These are phyloP conservation scores for Xiphydria camelus DNA, from an alignment of 2,888 invertebrate genomes.

Conservation along the genomic window DNA sequence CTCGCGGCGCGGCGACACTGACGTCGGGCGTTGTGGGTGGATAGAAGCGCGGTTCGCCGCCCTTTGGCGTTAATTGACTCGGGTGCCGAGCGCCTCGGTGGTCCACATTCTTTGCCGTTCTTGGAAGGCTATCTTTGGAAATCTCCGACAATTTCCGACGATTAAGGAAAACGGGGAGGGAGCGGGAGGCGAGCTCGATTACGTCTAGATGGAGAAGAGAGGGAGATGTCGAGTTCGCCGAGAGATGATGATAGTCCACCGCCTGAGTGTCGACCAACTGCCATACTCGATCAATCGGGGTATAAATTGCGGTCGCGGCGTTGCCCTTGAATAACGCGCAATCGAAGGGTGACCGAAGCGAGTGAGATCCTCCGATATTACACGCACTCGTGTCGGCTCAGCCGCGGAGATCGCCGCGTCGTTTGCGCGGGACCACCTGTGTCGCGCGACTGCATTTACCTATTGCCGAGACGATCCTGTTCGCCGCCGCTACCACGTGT, in stretches of 20 bases:
- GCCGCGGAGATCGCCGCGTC: no score
- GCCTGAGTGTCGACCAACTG: not conserved
- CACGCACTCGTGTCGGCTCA: no score
- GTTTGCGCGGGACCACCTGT: constrained; percentile 41
- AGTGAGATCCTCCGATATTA: no score
- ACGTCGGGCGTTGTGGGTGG: constrained; percentile 19
- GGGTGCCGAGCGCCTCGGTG: constrained; percentile 35
- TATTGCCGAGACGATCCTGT: no score
- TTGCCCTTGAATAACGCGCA: no score
- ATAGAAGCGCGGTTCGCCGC: constrained; percentile 35
- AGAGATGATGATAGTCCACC: not conserved
- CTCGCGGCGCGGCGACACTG: not conserved
- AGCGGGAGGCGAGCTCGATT: constrained; percentile 29
- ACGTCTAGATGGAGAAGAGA: not conserved
- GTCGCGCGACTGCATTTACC: no score
- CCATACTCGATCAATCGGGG: no score
- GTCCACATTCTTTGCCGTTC: constrained; percentile 45
- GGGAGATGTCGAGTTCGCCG: not conserved
- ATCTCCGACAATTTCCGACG: constrained; percentile 15
- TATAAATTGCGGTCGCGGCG: no score
- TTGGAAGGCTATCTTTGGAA: constrained; percentile 39
- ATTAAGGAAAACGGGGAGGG: constrained; percentile 29
- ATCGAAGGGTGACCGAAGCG: no score
- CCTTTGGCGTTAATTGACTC: constrained; percentile 40
- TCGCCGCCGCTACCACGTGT: no score